A percentile compares a stretch with the other conserved stretches of the same genome.
These are phyloP conservation scores for Sebastes aleutianus DNA, from an alignment of 2,797 vertebrate species.

Conservation along the genomic window DNA sequence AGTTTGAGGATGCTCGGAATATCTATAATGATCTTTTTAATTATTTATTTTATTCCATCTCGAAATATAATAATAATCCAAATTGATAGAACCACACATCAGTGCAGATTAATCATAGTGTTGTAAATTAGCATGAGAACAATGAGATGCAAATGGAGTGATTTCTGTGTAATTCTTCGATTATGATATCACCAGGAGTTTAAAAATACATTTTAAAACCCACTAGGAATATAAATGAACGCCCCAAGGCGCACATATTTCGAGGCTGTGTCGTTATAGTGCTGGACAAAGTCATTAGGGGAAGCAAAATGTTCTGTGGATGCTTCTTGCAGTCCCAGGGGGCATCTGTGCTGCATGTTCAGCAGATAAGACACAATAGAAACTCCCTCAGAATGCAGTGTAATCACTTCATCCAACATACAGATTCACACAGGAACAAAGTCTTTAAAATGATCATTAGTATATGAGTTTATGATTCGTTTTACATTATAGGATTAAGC, in stretches of 20 bases:
- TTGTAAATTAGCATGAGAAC: neutral
- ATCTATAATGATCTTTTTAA: neutral
- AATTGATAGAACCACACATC: neutral
- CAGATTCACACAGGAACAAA: neutral
- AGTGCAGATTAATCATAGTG: neutral
- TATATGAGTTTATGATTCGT: neutral
- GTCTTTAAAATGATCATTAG: neutral
- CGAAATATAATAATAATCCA: neutral
- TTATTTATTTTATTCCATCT: neutral
- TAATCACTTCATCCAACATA: slow-evolving; percentile 12
- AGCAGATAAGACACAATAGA: slow-evolving; percentile 50
- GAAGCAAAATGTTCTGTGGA: slow-evolving; percentile 37
- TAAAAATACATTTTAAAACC: slow-evolving; percentile 34
- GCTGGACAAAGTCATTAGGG: slow-evolving; percentile 45
- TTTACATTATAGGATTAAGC: neutral
- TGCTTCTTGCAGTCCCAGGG: slow-evolving; percentile 43
- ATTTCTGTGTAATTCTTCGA: neutral
- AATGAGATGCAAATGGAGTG: neutral
- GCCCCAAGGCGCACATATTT: slow-evolving; percentile 10
- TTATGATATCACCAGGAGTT: neutral
- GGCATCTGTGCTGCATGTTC: slow-evolving; percentile 49
- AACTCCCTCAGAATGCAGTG: neutral
- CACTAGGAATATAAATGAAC: slow-evolving; percentile 25
- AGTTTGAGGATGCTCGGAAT: neutral
- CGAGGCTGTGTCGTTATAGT: slow-evolving; percentile 4